phyloP scores from a whole-genome alignment of 2,113 vertebrate species.

The Vulpes vulpes region DNA sequence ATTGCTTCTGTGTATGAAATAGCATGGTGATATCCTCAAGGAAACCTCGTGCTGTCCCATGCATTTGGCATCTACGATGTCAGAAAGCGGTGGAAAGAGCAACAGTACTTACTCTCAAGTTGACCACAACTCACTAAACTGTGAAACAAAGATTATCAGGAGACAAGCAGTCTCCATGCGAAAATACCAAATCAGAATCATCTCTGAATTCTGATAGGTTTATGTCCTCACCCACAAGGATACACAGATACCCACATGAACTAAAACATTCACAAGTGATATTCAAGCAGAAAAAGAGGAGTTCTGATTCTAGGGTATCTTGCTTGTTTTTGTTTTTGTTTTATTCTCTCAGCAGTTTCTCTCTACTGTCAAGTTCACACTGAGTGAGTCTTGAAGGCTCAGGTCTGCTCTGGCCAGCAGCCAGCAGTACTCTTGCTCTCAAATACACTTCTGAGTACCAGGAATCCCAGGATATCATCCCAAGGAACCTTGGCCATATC shows the following conservation, averaged over 20 bases:
- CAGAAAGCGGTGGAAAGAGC: neutral
- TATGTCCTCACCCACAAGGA: neutral
- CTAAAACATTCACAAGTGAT: neutral
- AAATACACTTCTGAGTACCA: neutral
- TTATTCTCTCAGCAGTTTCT: neutral
- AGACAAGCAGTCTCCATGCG: neutral
- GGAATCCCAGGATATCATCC: accelerated
- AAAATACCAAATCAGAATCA: neutral
- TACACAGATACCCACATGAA: neutral
- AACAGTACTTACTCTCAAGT: neutral
- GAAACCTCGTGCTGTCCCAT: neutral
- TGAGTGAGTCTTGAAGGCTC: neutral
- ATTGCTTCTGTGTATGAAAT: neutral
- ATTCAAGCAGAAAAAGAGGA: neutral
- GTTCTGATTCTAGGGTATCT: neutral
- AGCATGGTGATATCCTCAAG: neutral
- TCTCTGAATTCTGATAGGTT: neutral
- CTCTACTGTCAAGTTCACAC: neutral
- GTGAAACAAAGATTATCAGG: neutral
- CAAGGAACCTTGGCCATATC: neutral
- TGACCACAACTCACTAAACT: neutral
- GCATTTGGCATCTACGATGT: neutral
- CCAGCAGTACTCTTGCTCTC: neutral
- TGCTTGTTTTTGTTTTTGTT: neutral
- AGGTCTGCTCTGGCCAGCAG: neutral